Evolutionary conservation across 2,797 vertebrate species (phyloP), one percentile per base, ranked within the genome.

Genomic region (Alosa sapidissima): DNA sequence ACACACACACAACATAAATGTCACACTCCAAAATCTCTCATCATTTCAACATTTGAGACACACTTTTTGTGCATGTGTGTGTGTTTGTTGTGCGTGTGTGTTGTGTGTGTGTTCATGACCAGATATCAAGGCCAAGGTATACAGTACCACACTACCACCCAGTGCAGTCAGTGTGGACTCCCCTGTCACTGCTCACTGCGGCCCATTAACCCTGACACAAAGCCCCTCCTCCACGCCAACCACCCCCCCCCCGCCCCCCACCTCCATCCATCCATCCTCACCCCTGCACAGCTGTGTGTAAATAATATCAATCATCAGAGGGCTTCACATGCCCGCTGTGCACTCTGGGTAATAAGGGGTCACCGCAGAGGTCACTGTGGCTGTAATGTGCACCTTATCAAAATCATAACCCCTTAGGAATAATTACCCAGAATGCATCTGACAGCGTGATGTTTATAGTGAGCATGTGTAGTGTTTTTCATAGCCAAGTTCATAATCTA

Each of bases 161-260:
- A 47, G 3, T 47, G 72, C 36, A 19, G 33, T 36, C 13, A 72
- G 33, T 72, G 68, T 3, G 33, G 68, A 72, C 36, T 78, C 72
- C 28, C 28, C 65, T 72, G 28, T 21, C 72, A 78, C 16, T 45
- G 72, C 72, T 21, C 41, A 78, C 16, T 45, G 72, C 72, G 72
- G 41, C 14, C 72, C 41, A 78, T 78, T 78, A 78, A 78, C 72
- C 72, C 72, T 78, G 72, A 78, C 72, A 78, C 36, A 21, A 7
- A 47, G 36, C 72, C 13, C 65, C 41, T 41, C 58, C 19, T 21
- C 3, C 16, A 24, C n/a, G 21, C 58, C 58, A n/a, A 60, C 58
- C n/a, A 49, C 49, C 49, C 6, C 49, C 49, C 49, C 4, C 49
- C 47, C 47, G 3, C 47, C 3, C 48, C 49, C 49, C 49, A 4